phyloP scores from a whole-genome alignment of 1,140 invertebrate genomes.

The Zaprionus kolodkinae region DNA sequence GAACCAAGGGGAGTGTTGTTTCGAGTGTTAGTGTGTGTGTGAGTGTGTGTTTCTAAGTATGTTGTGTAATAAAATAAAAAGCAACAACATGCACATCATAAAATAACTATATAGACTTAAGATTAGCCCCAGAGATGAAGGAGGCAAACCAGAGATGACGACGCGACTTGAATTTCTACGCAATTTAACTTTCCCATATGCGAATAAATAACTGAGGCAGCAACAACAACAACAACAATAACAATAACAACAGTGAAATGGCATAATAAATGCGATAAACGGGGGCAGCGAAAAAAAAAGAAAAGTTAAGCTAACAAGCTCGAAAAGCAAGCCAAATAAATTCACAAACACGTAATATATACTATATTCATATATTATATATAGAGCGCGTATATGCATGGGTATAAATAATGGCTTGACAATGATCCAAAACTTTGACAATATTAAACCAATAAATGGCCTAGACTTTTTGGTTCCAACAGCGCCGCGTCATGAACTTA shows the following conservation, averaged over 20 bases:
- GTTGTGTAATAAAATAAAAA: constrained; percentile 60
- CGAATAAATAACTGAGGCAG: constrained; percentile 45
- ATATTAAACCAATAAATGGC: constrained; percentile 75
- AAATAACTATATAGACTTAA: constrained; percentile 69
- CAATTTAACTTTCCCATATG: constrained; percentile 76
- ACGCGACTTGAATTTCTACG: constrained; percentile 78
- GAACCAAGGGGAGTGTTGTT: neutral
- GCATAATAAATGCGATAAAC: constrained; percentile 76
- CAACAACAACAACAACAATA: constrained; percentile 24
- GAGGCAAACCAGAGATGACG: constrained; percentile 34
- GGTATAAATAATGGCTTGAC: neutral
- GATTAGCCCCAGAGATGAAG: constrained; percentile 20
- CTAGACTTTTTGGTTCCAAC: constrained; percentile 28
- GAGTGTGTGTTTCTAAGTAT: constrained; percentile 20
- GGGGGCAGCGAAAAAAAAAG: constrained; percentile 30
- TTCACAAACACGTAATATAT: constrained; percentile 32
- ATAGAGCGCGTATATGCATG: constrained; percentile 14
- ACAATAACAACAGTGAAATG: constrained; percentile 42
- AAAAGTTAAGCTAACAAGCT: constrained; percentile 64
- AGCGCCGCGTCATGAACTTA: neutral
- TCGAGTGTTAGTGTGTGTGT: constrained; percentile 7
- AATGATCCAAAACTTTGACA: constrained; percentile 42
- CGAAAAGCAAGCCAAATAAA: constrained; percentile 25
- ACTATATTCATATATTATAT: constrained; percentile 41
- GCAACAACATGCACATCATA: constrained; percentile 76